These are phyloP conservation scores for Pogonocichla stellata DNA, from an alignment of 2,113 vertebrate genomes.

Conservation along the genomic window DNA sequence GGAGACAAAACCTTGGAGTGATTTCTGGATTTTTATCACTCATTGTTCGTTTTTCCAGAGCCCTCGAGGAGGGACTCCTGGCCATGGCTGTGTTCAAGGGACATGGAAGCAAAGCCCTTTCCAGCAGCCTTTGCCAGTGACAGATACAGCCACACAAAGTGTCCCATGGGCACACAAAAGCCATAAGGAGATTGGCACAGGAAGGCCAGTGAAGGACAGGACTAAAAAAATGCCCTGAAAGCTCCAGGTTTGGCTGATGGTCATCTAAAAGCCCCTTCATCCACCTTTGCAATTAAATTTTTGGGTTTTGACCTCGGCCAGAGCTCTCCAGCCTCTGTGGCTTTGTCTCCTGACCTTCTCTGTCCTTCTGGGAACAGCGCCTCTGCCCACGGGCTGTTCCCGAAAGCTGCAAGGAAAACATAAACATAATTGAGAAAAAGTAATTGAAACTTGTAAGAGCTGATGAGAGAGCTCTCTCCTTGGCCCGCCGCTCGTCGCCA, in stretches of 20 bases:
- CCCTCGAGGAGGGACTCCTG: neutral
- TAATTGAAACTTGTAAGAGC: neutral
- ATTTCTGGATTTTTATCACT: neutral
- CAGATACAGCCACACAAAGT: neutral
- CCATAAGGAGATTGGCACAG: accelerated
- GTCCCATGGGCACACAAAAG: neutral
- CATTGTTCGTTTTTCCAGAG: neutral
- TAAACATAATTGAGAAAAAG: slow-evolving; percentile 8
- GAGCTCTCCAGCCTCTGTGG: neutral
- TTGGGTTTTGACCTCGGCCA: neutral
- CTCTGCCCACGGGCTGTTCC: neutral
- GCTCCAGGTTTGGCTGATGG: neutral
- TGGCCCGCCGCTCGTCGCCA: neutral
- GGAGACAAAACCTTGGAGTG: neutral
- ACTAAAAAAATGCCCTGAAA: neutral
- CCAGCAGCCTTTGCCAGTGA: neutral
- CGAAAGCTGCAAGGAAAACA: neutral
- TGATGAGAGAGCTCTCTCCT: slow-evolving; percentile 35
- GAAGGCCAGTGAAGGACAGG: neutral
- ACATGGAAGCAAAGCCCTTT: neutral
- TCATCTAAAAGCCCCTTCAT: neutral
- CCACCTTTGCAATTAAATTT: neutral
- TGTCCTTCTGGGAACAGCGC: neutral
- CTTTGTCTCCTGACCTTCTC: neutral
- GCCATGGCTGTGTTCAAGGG: neutral